Conservation (phyloP, 1,140 invertebrate genomes). For the Drosophila littoralis region DNA sequence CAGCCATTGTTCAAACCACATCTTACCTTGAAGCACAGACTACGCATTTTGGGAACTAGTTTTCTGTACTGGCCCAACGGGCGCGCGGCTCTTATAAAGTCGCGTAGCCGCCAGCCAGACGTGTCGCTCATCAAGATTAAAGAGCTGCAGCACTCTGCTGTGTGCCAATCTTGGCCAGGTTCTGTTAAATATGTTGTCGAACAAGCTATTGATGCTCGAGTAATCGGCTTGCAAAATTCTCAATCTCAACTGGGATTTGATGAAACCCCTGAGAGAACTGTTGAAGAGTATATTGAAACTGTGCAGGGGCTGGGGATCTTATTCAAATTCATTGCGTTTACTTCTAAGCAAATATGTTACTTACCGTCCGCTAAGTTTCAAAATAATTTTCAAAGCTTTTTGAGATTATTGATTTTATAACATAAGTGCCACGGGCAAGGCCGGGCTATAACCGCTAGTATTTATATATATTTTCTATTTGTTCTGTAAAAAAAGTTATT, state of each 20-base stretch:
- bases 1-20: slow-evolving; percentile 4
- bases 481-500: too few relatives aligned
- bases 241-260: background rate
- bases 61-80: slow-evolving; percentile 39
- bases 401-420: too few relatives aligned
- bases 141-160: background rate
- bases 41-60: slow-evolving; percentile 49
- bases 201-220: slow-evolving; percentile 39
- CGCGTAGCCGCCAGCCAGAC: slow-evolving; percentile 58
- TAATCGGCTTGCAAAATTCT: slow-evolving; percentile 4
- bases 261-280: background rate
- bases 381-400: too few relatives aligned
- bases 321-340: too few relatives aligned
- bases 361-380: too few relatives aligned
- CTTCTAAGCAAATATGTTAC: too few relatives aligned
- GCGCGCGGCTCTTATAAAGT: slow-evolving; percentile 69
- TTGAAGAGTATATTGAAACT: background rate
- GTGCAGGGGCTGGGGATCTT: too few relatives aligned
- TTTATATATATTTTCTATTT: too few relatives aligned
- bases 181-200: slow-evolving; percentile 61
- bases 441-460: too few relatives aligned
- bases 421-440: too few relatives aligned
- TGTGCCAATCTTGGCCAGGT: slow-evolving; percentile 32
- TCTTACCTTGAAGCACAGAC: slow-evolving; percentile 60
- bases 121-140: slow-evolving; percentile 70